These are phyloP conservation scores for Xerus inauris DNA, from an alignment of 2,113 vertebrate genomes.

Conservation along the genomic window DNA sequence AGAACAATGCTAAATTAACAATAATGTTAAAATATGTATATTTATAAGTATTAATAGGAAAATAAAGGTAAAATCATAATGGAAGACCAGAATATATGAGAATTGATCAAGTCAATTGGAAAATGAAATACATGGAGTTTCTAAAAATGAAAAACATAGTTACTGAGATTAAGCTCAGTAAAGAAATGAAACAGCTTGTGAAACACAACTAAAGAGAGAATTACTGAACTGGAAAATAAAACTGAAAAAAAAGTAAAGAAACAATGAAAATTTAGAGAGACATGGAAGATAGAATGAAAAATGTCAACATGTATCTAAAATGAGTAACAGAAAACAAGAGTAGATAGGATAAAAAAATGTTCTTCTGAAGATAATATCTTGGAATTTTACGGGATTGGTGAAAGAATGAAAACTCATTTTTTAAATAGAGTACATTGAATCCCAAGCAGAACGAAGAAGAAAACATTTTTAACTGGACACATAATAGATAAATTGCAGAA, in stretches of 20 bases:
- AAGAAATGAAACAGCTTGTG: not conserved
- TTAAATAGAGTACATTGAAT: not conserved
- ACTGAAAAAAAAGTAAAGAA: constrained; percentile 4
- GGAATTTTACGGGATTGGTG: not conserved
- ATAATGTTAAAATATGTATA: not conserved
- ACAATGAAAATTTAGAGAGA: not conserved
- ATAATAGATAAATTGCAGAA: not conserved
- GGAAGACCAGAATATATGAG: not conserved
- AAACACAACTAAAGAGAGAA: not conserved
- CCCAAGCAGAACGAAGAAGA: not conserved
- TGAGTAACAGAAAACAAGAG: not conserved
- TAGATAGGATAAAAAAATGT: not conserved
- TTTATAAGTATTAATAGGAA: constrained; percentile 5
- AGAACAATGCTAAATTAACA: not conserved
- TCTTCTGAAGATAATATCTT: not conserved
- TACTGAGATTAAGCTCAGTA: not conserved
- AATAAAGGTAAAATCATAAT: not conserved
- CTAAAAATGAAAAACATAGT: constrained; percentile 7
- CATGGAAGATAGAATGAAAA: not conserved
- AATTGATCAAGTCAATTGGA: not conserved
- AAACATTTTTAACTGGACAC: not conserved
- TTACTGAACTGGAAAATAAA: not conserved
- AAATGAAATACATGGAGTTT: constrained; percentile 6
- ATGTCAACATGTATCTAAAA: not conserved
- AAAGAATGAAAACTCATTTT: not conserved